Evolutionary conservation across 1,140 invertebrate species (phyloP).

Genomic region (Oscheius sp.): DNA sequence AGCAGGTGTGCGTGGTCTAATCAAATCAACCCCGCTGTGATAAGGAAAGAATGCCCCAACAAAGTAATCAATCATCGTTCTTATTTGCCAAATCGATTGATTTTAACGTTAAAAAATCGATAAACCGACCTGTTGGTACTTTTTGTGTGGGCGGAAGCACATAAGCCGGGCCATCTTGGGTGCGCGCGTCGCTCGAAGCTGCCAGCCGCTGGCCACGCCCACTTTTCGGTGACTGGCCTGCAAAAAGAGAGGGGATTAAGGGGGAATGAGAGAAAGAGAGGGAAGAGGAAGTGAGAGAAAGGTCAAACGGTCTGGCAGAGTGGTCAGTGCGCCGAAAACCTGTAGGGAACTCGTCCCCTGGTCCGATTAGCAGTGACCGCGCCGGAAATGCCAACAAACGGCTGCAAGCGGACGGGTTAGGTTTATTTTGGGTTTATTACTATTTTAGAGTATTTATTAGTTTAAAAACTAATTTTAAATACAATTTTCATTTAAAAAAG

Average conservation of each 20-base stretch:
- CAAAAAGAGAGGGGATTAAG: background rate
- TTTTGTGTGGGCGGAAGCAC: background rate
- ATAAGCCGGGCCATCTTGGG: background rate
- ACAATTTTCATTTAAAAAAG: no score
- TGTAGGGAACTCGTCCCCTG: constrained; percentile 1
- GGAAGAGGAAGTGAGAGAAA: background rate
- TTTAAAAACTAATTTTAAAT: no score
- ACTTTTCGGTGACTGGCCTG: background rate
- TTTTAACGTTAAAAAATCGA: background rate
- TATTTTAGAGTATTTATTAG: no score
- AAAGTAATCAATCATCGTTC: no score
- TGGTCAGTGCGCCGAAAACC: background rate
- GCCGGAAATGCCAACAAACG: no score
- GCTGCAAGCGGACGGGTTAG: no score
- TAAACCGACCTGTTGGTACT: background rate
- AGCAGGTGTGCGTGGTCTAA: background rate
- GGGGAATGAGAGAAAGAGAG: background rate
- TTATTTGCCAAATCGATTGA: no score
- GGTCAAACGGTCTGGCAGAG: background rate
- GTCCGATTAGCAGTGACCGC: no score
- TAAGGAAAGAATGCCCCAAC: no score
- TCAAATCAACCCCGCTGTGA: no score
- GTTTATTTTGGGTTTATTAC: no score
- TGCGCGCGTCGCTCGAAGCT: no score
- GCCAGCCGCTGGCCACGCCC: background rate